Base-by-base conservation (phyloP, 1,140 invertebrate species). In the Drosophila murphyi region DNA sequence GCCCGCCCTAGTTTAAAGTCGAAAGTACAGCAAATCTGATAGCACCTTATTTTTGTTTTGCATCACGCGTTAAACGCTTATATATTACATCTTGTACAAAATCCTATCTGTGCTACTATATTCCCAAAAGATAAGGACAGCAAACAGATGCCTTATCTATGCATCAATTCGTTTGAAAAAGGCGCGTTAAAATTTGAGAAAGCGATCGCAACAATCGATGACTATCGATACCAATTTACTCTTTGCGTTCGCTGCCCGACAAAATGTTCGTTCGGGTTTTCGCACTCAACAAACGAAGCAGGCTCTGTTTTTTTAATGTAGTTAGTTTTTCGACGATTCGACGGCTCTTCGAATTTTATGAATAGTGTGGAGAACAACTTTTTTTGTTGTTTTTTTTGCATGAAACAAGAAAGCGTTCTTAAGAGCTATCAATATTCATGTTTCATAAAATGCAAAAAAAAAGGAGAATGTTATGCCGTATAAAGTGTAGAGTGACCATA, bases 21-120 rank as follows among this genome's bases (percentile, higher is more conserved):
- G 80, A 83, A 87, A 87, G 82, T 77, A 74, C 82, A 67, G 28
- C 41, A 7, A 59, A 35, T 37, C 48, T 60, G 57, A 60, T 60
- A 60, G 43, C 41, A 34, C 0, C 10, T 63, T 50, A 31, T 20
- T 47, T 5, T 20, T 20, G 20, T 20, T 2, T 20, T 20, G 20
- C n/a, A 29, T 5, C 29, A 39, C 45, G 6, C 5, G 41, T 28
- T 1, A 20, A 20, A 20, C 3, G 20, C 39, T 59, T 41, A 57
- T 28, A 4, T 41, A 47, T 59, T 43, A 43, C 29, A 56, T 47
- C 61, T 2, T 69, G 55, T 62, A 28, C 51, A 61, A 69, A 69
- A 74, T 69, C 54, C 63, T 1, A 37, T 37, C 3, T n/a, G 5
- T 20, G 3, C 31, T 59, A 59, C 20, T 59, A 41, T 47, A 45